These are phyloP conservation scores for Phallusia fumigata DNA, from an alignment of 23 tunicate genomes.

Conservation along the genomic window DNA sequence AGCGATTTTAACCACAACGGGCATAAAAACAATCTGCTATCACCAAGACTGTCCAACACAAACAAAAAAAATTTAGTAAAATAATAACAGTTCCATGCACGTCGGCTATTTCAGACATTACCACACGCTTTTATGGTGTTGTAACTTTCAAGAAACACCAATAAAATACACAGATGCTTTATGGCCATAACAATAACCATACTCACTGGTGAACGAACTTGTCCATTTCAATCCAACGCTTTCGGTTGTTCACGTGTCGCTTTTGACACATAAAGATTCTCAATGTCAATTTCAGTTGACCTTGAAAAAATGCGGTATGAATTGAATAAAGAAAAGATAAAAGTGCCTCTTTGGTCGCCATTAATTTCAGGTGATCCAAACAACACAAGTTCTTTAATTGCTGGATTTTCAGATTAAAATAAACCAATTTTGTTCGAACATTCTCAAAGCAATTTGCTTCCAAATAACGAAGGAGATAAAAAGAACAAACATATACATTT, in stretches of 20 bases:
- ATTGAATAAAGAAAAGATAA: background rate
- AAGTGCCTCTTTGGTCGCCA: background rate
- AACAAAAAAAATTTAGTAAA: no score
- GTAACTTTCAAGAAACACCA: no score
- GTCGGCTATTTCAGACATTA: no score
- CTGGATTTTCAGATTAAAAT: background rate
- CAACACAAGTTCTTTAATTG: background rate
- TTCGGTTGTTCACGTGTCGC: slow-evolving; percentile 24
- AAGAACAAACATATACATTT: background rate
- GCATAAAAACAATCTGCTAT: no score
- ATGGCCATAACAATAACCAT: no score
- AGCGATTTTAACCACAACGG: no score
- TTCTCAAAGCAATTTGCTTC: no score
- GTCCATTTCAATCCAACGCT: slow-evolving; percentile 89
- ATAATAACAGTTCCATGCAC: no score
- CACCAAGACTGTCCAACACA: no score
- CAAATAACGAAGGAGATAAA: background rate
- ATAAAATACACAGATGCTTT: no score
- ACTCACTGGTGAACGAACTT: slow-evolving; percentile 70
- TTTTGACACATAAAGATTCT: slow-evolving; percentile 75
- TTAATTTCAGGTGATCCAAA: background rate
- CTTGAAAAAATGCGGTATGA: slow-evolving; percentile 15
- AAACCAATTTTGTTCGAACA: background rate
- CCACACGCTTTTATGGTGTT: no score
- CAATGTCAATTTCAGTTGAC: slow-evolving; percentile 53